A percentile compares a stretch with the other conserved stretches of the same genome.
Conservation (phyloP, 1,140 invertebrate species). For the Plutomurus gul region DNA sequence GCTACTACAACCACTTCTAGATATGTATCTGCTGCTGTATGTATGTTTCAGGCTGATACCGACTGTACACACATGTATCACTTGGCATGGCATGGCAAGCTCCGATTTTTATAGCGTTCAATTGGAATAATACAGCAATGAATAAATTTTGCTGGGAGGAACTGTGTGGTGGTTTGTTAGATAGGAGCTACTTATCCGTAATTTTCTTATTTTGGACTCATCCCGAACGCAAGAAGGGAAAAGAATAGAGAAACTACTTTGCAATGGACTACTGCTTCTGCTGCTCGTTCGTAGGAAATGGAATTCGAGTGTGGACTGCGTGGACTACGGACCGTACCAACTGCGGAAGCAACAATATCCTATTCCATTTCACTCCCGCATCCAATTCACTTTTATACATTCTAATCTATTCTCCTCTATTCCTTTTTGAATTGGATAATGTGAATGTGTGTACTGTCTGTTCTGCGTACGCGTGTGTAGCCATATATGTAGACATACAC, state of each 20-base stretch:
- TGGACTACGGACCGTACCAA: background rate
- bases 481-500: background rate
- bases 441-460: background rate
- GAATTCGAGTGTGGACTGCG: too few species aligned
- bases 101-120: constrained; percentile 4
- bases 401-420: constrained; percentile 15
- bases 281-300: too few species aligned
- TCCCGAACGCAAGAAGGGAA: background rate
- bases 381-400: constrained; percentile 11
- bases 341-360: constrained; percentile 24
- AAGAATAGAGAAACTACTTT: background rate
- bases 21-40: background rate
- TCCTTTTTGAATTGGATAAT: constrained; percentile 30
- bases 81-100: background rate
- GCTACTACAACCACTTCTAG: too few species aligned
- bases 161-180: background rate
- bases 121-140: constrained; percentile 24
- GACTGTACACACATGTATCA: background rate
- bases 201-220: constrained; percentile 13
- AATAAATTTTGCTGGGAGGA: background rate
- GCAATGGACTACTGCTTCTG: too few species aligned
- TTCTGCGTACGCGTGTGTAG: background rate
- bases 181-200: background rate
- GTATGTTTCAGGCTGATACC: background rate
- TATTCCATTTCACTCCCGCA: background rate